These are phyloP conservation scores for Drosophila littoralis DNA, from an alignment of 1,140 invertebrate species.

Conservation along the genomic window DNA sequence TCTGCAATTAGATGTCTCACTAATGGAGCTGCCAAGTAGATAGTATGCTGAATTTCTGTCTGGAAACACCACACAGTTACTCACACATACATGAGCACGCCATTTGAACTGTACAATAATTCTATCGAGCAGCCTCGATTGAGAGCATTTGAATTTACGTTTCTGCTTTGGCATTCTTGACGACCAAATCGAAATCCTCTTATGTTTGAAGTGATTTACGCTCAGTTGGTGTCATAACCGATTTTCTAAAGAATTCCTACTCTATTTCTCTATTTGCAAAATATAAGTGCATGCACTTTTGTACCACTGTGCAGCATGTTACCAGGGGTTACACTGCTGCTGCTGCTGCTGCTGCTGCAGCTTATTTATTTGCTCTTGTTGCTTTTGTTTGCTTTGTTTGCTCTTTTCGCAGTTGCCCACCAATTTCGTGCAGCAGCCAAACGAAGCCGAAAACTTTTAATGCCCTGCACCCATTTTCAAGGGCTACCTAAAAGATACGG, in stretches of 20 bases:
- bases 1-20: no score
- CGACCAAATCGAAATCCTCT: neutral
- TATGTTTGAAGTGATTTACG: neutral
- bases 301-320: slow-evolving; percentile 16
- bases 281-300: no score
- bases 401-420: slow-evolving; percentile 21
- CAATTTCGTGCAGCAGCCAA: slow-evolving; percentile 11
- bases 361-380: slow-evolving; percentile 37
- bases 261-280: no score
- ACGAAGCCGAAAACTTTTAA: neutral
- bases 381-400: slow-evolving; percentile 27
- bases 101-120: neutral
- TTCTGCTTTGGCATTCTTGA: neutral
- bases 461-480: neutral
- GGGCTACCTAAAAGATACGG: no score
- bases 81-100: no score
- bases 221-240: no score
- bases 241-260: no score
- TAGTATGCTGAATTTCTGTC: no score
- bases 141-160: neutral
- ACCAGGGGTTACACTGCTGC: neutral
- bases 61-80: no score
- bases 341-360: slow-evolving; percentile 25
- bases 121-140: neutral
- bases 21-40: no score